These are phyloP conservation scores for Chrysotoxum bicinctum DNA, from an alignment of 2,888 invertebrate genomes.

Conservation along the genomic window DNA sequence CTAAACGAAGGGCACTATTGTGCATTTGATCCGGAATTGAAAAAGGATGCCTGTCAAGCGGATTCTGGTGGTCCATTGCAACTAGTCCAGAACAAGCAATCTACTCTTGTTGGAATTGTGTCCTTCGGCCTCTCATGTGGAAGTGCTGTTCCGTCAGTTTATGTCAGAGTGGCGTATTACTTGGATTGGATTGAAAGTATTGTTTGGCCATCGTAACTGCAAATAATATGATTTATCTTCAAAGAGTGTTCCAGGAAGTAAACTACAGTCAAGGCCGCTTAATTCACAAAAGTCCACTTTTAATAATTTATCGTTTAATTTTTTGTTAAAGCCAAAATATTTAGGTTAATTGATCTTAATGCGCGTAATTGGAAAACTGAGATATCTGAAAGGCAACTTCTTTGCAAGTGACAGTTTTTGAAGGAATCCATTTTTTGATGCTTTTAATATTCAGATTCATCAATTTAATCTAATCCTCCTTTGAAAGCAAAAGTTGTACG, in stretches of 20 bases:
- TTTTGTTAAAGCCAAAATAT: no score
- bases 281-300: background rate
- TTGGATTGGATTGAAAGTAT: conserved; percentile 75
- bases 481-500: no score
- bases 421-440: no score
- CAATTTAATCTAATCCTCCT: no score
- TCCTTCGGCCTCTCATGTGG: conserved; percentile 74
- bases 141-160: conserved; percentile 73
- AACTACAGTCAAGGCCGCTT: background rate
- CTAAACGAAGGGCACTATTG: conserved; percentile 73
- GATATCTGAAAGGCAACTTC: no score
- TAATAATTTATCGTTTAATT: no score
- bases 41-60: conserved; percentile 73
- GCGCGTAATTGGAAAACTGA: no score
- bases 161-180: conserved; percentile 74
- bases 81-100: conserved; percentile 22
- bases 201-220: conserved; percentile 74
- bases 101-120: conserved; percentile 74
- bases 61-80: conserved; percentile 76
- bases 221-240: no score
- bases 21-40: conserved; percentile 71
- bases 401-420: no score
- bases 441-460: no score
- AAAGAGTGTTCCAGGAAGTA: background rate
- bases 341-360: no score